These are phyloP conservation scores for Pecten maximus DNA, from an alignment of 2,888 invertebrate species.

Conservation along the genomic window DNA sequence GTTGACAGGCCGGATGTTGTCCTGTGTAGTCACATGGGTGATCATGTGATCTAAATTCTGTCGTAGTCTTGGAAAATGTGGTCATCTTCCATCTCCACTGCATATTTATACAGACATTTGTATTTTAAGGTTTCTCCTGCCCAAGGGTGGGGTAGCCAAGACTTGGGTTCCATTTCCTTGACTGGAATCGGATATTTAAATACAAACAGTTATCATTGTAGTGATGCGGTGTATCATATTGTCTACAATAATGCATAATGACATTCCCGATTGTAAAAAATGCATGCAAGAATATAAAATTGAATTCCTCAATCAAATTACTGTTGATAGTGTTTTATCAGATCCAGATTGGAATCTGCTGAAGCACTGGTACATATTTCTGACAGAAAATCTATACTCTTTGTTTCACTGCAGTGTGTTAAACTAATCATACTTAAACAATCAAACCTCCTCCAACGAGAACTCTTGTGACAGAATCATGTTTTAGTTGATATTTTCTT, in stretches of 20 bases:
- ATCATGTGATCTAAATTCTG: no score
- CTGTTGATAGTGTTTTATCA: not conserved
- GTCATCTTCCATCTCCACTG: no score
- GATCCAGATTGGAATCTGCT: not conserved
- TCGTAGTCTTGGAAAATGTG: no score
- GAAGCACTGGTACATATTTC: not conserved
- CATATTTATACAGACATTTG: no score
- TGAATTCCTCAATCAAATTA: slow-evolving; percentile 33
- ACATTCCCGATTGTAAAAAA: not conserved
- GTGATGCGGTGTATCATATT: not conserved
- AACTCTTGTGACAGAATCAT: not conserved
- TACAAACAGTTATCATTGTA: not conserved
- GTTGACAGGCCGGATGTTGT: not conserved
- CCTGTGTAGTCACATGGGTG: not conserved
- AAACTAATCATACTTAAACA: slow-evolving; percentile 17
- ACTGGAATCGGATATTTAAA: not conserved
- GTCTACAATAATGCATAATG: not conserved
- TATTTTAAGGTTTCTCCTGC: no score
- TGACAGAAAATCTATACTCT: slow-evolving; percentile 19
- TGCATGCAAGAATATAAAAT: not conserved
- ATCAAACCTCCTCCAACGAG: not conserved
- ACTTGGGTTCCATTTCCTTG: not conserved
- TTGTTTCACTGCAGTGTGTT: not conserved
- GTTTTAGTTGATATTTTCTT: not conserved
- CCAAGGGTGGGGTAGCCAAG: not conserved